These are phyloP conservation scores for Lysandra bellargus DNA, from an alignment of 2,888 invertebrate genomes.

Conservation along the genomic window DNA sequence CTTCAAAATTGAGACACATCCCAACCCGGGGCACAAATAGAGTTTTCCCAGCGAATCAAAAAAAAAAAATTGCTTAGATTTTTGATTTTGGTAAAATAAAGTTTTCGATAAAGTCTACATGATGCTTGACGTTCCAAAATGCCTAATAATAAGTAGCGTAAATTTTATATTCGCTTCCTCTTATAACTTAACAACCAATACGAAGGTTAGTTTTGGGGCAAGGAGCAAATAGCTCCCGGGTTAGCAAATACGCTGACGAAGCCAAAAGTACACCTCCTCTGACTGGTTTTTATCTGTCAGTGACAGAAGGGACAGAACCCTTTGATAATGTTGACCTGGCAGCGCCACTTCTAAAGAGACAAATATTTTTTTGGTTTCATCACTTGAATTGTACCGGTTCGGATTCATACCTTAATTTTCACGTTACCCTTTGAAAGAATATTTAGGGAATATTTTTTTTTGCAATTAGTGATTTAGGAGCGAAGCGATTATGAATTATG, in stretches of 20 bases:
- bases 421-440: too few species aligned
- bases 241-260: conserved; percentile 77
- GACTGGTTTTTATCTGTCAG: conserved; percentile 74
- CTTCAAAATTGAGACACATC: too few species aligned
- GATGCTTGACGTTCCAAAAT: too few species aligned
- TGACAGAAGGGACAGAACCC: conserved; percentile 62
- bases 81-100: too few species aligned
- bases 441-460: too few species aligned
- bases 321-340: conserved; percentile 61
- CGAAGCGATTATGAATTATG: too few species aligned
- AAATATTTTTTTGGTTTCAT: neutral
- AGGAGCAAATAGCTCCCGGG: conserved; percentile 75
- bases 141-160: too few species aligned
- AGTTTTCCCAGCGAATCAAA: too few species aligned
- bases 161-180: conserved; percentile 26
- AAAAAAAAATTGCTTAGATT: too few species aligned
- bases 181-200: conserved; percentile 44
- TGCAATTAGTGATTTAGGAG: too few species aligned
- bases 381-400: conserved; percentile 8
- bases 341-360: conserved; percentile 29
- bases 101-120: too few species aligned
- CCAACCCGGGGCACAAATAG: too few species aligned
- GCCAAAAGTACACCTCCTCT: conserved; percentile 64
- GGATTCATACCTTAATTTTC: neutral
- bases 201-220: conserved; percentile 66